These are phyloP conservation scores for Gallinago undulata DNA, from an alignment of 2,113 vertebrate genomes.

Conservation along the genomic window DNA sequence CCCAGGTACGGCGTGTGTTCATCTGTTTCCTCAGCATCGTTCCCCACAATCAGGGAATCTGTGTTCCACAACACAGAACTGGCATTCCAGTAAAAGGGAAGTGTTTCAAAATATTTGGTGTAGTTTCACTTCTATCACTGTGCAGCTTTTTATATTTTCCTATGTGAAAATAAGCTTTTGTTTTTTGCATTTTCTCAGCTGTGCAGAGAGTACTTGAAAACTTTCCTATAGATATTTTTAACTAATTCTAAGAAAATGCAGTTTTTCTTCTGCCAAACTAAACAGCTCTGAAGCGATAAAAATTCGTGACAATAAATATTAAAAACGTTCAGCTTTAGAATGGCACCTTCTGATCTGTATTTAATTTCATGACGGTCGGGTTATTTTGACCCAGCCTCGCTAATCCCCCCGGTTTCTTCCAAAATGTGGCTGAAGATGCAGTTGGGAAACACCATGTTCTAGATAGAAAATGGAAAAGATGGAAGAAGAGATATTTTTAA, in stretches of 20 bases:
- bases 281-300: background rate
- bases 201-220: background rate
- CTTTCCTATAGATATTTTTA: background rate
- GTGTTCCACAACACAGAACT: background rate
- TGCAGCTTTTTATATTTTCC: background rate
- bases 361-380: background rate
- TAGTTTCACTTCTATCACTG: background rate
- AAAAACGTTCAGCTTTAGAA: background rate
- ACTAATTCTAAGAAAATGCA: background rate
- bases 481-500: background rate
- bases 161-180: background rate
- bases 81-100: background rate
- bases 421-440: background rate
- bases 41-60: background rate
- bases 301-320: constrained; percentile 10
- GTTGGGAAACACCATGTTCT: background rate
- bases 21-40: background rate
- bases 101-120: background rate
- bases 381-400: background rate
- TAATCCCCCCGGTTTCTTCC: rapidly evolving
- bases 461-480: background rate
- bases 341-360: background rate
- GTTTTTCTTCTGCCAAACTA: background rate
- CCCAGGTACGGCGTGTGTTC: background rate
- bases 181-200: background rate